Evolutionary conservation across 2,113 vertebrate species (phyloP).

Genomic region (Nerophis ophidion): DNA sequence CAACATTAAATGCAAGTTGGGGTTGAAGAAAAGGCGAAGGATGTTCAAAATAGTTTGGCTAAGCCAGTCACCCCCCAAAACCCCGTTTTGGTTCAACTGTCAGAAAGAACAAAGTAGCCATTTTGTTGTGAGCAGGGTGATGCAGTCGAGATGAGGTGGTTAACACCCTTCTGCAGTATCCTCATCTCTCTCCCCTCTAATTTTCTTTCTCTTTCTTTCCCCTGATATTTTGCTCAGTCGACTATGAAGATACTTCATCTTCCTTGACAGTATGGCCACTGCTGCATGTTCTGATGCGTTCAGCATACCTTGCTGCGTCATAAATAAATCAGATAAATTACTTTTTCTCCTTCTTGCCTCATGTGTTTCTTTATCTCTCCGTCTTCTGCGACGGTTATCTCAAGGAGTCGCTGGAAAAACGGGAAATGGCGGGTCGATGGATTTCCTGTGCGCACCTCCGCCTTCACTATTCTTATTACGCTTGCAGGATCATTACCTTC

Average conservation of each 20-base stretch:
- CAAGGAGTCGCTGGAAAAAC: conserved; percentile 65
- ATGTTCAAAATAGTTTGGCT: conserved; percentile 52
- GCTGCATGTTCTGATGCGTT: conserved; percentile 89
- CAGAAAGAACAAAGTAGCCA: conserved; percentile 66
- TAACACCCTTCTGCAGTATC: conserved; percentile 75
- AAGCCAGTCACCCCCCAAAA: conserved; percentile 1
- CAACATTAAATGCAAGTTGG: conserved; percentile 57
- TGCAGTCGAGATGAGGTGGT: conserved; percentile 80
- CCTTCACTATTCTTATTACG: conserved; percentile 30
- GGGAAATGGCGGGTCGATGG: conserved; percentile 52
- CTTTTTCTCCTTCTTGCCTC: conserved; percentile 71
- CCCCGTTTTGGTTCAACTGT: conserved; percentile 38
- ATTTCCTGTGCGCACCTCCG: conserved; percentile 46
- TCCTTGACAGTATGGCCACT: conserved; percentile 94
- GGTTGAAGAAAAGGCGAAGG: conserved; percentile 45
- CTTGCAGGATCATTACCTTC: conserved; percentile 45
- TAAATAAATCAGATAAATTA: conserved; percentile 98
- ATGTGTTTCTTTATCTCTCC: conserved; percentile 53
- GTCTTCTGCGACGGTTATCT: conserved; percentile 55
- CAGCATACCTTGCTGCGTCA: conserved; percentile 97
- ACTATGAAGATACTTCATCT: conserved; percentile 94
- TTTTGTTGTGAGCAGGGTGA: conserved; percentile 69
- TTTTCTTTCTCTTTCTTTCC: conserved; percentile 55
- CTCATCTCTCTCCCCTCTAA: conserved; percentile 55
- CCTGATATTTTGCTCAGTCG: conserved; percentile 75